Percentiles rank a stretch among this genome's conserved stretches.
Conservation (phyloP, 92 coral and sea anemone species). For the Hydrozoanthus gracilis region DNA sequence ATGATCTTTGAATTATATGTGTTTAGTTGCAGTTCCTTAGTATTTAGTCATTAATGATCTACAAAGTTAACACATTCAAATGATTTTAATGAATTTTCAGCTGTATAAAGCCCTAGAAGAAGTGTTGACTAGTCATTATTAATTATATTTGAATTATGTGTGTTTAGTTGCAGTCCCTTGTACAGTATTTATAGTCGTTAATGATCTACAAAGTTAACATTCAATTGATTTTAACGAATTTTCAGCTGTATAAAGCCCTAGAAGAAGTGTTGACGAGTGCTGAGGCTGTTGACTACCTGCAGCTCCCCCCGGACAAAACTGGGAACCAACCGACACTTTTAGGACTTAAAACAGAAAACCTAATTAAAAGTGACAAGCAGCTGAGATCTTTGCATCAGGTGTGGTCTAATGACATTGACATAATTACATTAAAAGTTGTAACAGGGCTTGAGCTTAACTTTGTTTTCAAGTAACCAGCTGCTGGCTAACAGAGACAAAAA, state of each 20-base stretch:
- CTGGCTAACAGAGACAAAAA: too few relatives aligned
- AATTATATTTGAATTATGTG: too few relatives aligned
- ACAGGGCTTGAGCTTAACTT: too few relatives aligned
- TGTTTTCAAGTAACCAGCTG: too few relatives aligned
- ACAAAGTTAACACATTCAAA: too few relatives aligned
- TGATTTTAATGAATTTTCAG: constrained; percentile 34
- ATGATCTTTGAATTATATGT: too few relatives aligned
- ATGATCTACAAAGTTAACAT: too few relatives aligned
- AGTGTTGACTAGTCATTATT: constrained; percentile 57
- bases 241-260: constrained; percentile 72
- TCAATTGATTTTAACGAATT: background rate
- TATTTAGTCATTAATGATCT: too few relatives aligned
- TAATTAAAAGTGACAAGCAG: constrained; percentile 65
- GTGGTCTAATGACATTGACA: background rate
- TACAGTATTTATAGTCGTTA: too few relatives aligned
- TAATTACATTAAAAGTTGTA: background rate
- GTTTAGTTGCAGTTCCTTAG: too few relatives aligned
- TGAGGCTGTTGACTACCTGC: constrained; percentile 80
- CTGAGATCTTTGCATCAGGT: constrained; percentile 80
- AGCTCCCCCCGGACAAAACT: constrained; percentile 82
- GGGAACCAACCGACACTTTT: constrained; percentile 73
- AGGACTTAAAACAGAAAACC: constrained; percentile 78
- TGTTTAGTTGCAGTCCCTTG: too few relatives aligned
- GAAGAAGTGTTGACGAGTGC: constrained; percentile 74
- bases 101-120: constrained; percentile 70